Percentiles rank a stretch among this genome's conserved stretches.
Conservation (phyloP, 2,113 vertebrate genomes). For the Pantherophis guttatus region DNA sequence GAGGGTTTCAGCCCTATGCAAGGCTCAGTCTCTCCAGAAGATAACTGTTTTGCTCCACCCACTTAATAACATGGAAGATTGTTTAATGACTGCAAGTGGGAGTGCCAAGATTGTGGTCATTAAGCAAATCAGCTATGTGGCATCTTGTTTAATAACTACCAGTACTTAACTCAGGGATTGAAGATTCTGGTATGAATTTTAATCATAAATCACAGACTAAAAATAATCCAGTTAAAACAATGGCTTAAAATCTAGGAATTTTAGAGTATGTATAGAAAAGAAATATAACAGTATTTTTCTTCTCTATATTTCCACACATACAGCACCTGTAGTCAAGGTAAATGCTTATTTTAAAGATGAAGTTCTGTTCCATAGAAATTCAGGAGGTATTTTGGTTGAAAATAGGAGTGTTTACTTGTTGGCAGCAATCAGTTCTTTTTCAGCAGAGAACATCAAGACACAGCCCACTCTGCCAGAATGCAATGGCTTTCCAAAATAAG, state of each 20-base stretch:
- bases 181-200: background rate
- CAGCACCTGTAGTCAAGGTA: background rate
- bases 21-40: background rate
- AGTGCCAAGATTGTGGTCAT: background rate
- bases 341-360: conserved; percentile 1
- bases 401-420: conserved; percentile 31
- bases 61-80: background rate
- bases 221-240: background rate
- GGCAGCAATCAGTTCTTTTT: conserved; percentile 42
- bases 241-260: background rate
- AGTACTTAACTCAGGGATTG: background rate
- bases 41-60: background rate
- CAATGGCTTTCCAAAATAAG: conserved; percentile 74
- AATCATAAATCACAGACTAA: background rate
- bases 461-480: conserved; percentile 72
- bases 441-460: conserved; percentile 69
- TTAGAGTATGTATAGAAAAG: background rate
- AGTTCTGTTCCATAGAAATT: background rate
- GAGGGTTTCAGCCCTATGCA: background rate
- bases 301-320: background rate
- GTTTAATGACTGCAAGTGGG: background rate
- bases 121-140: background rate
- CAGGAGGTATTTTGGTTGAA: background rate
- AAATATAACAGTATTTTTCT: background rate
- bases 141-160: background rate